These are phyloP conservation scores for Villa cingulata DNA, from an alignment of 2,888 invertebrate species.

Conservation along the genomic window DNA sequence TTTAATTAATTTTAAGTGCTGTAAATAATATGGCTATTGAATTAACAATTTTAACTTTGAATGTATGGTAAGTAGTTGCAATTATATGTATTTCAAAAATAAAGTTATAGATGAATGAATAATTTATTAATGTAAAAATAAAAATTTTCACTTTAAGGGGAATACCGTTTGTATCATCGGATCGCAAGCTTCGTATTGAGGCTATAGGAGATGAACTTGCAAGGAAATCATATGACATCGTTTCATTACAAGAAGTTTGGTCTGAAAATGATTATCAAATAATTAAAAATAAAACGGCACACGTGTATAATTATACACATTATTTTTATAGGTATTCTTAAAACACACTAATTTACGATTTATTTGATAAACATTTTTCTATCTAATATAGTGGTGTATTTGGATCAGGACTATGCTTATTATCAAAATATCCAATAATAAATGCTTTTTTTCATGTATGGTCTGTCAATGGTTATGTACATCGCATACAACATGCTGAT, in stretches of 20 bases:
- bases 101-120: no score
- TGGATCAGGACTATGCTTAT: constrained; percentile 79
- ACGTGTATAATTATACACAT: constrained; percentile 64
- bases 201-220: constrained; percentile 61
- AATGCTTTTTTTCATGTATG: constrained; percentile 86
- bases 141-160: constrained; percentile 70
- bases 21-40: no score
- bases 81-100: constrained; percentile 19
- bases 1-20: no score
- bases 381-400: constrained; percentile 87
- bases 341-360: no score
- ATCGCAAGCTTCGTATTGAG: constrained; percentile 53
- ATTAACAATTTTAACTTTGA: constrained; percentile 46
- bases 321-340: constrained; percentile 85
- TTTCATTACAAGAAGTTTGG: constrained; percentile 95
- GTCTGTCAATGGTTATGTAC: constrained; percentile 94
- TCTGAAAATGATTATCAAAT: constrained; percentile 62
- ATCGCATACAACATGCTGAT: constrained; percentile 91
- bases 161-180: constrained; percentile 59
- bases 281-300: constrained; percentile 51
- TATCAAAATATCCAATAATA: constrained; percentile 69
- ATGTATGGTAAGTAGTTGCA: constrained; percentile 49
- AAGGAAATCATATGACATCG: constrained; percentile 64
- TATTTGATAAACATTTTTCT: no score
- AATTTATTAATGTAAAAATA: no score